phyloP scores from a whole-genome alignment of 2,113 vertebrate genomes.

The Datnioides undecimradiatus region DNA sequence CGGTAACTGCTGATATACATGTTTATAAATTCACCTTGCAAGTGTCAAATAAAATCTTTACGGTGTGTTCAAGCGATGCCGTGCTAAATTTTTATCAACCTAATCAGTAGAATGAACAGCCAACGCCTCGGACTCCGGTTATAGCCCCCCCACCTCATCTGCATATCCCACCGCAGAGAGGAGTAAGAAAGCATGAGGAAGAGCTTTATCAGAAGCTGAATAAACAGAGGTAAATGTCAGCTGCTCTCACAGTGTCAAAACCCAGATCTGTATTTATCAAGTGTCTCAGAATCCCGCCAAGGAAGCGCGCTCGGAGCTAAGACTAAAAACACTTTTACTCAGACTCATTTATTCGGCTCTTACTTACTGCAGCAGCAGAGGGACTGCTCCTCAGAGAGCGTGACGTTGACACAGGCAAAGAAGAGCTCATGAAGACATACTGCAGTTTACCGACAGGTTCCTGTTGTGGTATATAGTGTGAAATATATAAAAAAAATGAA shows the following conservation, averaged over 20 bases:
- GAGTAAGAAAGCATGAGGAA: not conserved
- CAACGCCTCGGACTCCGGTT: slow-evolving; percentile 2
- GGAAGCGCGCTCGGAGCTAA: not conserved
- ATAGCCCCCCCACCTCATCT: slow-evolving; percentile 27
- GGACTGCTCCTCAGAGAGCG: not conserved
- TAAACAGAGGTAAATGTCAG: slow-evolving; percentile 1
- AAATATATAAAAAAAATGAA: not conserved
- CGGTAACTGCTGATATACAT: slow-evolving; percentile 31
- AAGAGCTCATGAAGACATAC: not conserved
- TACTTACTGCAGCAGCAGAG: not conserved
- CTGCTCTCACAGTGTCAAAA: not conserved
- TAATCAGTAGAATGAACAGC: slow-evolving; percentile 62
- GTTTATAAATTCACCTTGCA: slow-evolving; percentile 62
- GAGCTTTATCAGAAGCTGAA: not conserved
- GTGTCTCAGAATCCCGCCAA: not conserved
- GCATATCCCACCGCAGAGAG: slow-evolving; percentile 4
- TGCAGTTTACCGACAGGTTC: not conserved
- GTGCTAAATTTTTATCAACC: slow-evolving; percentile 55
- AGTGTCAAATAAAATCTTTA: slow-evolving; percentile 71
- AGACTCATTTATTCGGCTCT: not conserved
- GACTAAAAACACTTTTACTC: not conserved
- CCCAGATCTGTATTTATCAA: not conserved
- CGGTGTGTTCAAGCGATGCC: not conserved
- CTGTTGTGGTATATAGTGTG: not conserved
- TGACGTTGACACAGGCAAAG: not conserved